A percentile compares a stretch with the other conserved stretches of the same genome.
These are phyloP conservation scores for Laspeyria flexula DNA, from an alignment of 2,888 invertebrate species.

Conservation along the genomic window DNA sequence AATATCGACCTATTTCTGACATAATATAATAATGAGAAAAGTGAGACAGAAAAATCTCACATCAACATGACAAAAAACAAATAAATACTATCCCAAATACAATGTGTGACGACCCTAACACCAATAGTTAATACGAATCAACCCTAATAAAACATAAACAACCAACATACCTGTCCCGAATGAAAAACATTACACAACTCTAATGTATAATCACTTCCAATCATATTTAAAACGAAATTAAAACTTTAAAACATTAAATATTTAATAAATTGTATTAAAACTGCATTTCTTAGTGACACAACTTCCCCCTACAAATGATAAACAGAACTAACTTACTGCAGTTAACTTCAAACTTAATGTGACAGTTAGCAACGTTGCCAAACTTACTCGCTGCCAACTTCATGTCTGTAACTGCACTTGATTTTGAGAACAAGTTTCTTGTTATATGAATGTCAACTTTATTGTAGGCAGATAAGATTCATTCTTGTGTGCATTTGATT, in stretches of 20 bases:
- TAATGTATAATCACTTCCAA: conserved; percentile 93
- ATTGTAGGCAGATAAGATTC: accelerated
- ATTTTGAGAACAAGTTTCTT: conserved; percentile 38
- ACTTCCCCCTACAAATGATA: conserved; percentile 43
- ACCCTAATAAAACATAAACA: conserved; percentile 8
- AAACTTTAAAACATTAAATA: conserved; percentile 26
- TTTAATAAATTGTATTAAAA: conserved; percentile 39
- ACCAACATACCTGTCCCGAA: conserved; percentile 91
- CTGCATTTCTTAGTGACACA: conserved; percentile 54
- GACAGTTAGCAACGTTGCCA: conserved; percentile 70
- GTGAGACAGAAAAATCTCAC: too few species aligned
- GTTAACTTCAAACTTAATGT: conserved; percentile 66
- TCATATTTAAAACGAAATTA: conserved; percentile 83
- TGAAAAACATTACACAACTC: conserved; percentile 96
- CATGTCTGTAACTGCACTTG: conserved; percentile 58
- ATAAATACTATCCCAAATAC: not conserved
- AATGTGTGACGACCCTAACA: not conserved
- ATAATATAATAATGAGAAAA: too few species aligned
- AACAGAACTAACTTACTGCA: conserved; percentile 61
- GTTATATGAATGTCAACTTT: conserved; percentile 34
- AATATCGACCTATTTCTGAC: too few species aligned
- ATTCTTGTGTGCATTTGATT: conserved; percentile 1
- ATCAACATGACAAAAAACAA: not conserved
- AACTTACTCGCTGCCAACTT: conserved; percentile 61
- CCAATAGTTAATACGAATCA: conserved; percentile 12